Conservation (phyloP, 2,888 invertebrate genomes). For the Penaeus monodon region DNA sequence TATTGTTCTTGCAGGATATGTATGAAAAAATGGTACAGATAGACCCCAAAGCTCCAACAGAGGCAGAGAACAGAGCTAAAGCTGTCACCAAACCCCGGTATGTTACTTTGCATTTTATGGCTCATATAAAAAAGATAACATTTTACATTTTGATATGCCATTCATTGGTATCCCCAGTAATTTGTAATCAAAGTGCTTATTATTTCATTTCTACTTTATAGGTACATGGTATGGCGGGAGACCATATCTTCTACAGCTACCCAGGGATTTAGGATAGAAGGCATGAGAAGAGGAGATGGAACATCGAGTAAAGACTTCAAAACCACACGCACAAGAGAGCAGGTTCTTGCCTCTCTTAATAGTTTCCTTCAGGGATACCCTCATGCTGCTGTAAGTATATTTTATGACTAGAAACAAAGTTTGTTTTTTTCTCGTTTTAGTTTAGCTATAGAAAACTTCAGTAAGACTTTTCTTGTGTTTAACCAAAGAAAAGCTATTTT, state of each 20-base stretch:
- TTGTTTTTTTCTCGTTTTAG: background rate
- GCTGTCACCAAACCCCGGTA: slow-evolving; percentile 92
- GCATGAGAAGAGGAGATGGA: slow-evolving; percentile 84
- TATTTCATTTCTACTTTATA: slow-evolving; percentile 46
- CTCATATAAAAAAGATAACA: background rate
- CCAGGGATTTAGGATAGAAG: slow-evolving; percentile 96
- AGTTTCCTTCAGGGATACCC: slow-evolving; percentile 86
- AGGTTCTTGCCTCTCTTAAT: slow-evolving; percentile 82
- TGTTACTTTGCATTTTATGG: slow-evolving; percentile 67
- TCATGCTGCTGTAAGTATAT: slow-evolving; percentile 80
- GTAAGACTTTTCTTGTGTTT: too few species aligned
- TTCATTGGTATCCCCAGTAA: too few species aligned
- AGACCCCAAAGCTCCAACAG: slow-evolving; percentile 87
- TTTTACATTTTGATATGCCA: too few species aligned
- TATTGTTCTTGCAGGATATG: slow-evolving; percentile 81
- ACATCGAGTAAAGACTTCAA: slow-evolving; percentile 95
- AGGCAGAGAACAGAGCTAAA: slow-evolving; percentile 89
- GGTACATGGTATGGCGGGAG: slow-evolving; percentile 95
- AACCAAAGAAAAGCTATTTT: too few species aligned
- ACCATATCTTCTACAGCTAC: slow-evolving; percentile 97
- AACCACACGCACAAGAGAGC: slow-evolving; percentile 86
- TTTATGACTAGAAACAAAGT: background rate
- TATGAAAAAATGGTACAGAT: slow-evolving; percentile 98
- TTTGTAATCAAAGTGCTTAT: too few species aligned
- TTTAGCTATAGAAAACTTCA: too few species aligned